Evolutionary conservation across 2,797 vertebrate genomes (phyloP).

Genomic region (Danionella dracula): DNA sequence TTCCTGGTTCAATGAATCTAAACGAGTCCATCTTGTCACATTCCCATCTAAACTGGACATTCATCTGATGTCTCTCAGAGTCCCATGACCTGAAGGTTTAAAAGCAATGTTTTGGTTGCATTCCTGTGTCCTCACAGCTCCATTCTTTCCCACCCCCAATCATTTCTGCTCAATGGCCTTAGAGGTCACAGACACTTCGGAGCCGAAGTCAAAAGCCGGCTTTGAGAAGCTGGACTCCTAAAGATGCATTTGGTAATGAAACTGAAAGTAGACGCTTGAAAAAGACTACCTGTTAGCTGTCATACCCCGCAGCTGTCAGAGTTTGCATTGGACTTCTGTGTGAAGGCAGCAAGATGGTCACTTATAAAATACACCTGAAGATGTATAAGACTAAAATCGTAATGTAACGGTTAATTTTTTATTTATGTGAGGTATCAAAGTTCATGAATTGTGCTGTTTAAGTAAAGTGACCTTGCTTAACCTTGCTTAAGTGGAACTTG

Average conservation of each 20-base stretch:
- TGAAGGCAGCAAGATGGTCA: not conserved
- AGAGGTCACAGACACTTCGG: constrained; percentile 44
- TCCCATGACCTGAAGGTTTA: constrained; percentile 47
- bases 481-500: no score
- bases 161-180: constrained; percentile 41
- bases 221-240: constrained; percentile 23
- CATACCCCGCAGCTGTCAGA: no score
- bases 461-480: no score
- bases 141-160: constrained; percentile 4
- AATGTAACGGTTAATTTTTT: no score
- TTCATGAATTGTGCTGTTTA: no score
- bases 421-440: no score
- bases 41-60: constrained; percentile 63
- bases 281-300: not conserved
- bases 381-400: no score
- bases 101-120: constrained; percentile 46
- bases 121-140: constrained; percentile 43
- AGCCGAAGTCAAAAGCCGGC: constrained; percentile 37
- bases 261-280: not conserved
- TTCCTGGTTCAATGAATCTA: constrained; percentile 31
- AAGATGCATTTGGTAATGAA: constrained; percentile 28
- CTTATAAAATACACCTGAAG: no score
- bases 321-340: not conserved
- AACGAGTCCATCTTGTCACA: constrained; percentile 58
- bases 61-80: constrained; percentile 48